These are phyloP conservation scores for Vanessa atalanta DNA, from an alignment of 1,140 invertebrate genomes.

Conservation along the genomic window DNA sequence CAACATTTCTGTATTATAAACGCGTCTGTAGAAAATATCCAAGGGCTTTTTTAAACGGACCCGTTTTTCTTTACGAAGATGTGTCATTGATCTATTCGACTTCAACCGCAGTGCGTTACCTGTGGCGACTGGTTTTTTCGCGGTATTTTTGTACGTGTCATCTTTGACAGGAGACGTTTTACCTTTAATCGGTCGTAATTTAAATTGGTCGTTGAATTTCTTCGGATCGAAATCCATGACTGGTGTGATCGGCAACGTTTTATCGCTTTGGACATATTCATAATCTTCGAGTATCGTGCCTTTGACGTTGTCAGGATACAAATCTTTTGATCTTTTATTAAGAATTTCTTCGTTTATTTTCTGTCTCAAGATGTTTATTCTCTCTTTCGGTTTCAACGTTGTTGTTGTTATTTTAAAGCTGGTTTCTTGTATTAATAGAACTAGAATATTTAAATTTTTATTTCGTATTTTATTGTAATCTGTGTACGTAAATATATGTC, in stretches of 20 bases:
- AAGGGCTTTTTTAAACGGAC: conserved; percentile 31
- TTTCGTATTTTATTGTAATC: too few species aligned
- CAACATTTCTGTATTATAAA: conserved; percentile 25
- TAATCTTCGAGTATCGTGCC: conserved; percentile 17
- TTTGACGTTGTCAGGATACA: background rate
- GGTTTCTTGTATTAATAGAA: background rate
- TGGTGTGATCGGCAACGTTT: conserved; percentile 40
- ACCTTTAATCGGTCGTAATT: conserved; percentile 8
- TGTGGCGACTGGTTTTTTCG: background rate
- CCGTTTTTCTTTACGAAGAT: conserved; percentile 25
- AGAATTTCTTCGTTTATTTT: conserved; percentile 35
- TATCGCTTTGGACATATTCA: conserved; percentile 22
- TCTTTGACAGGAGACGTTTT: conserved; percentile 27
- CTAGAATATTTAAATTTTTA: background rate
- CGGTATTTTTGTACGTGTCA: background rate
- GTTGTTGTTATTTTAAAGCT: conserved; percentile 25
- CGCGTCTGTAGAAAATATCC: conserved; percentile 54
- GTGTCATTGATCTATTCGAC: conserved; percentile 5
- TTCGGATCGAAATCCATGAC: conserved; percentile 28
- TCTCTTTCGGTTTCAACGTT: conserved; percentile 27
- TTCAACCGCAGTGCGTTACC: conserved; percentile 8
- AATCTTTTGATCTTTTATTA: conserved; percentile 6
- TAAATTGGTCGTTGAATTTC: conserved; percentile 27
- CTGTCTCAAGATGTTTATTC: conserved; percentile 36
- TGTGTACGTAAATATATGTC: too few species aligned